A percentile compares a stretch with the other conserved stretches of the same genome.
Conservation (phyloP, 2,888 invertebrate genomes). For the Protophormia terraenovae region DNA sequence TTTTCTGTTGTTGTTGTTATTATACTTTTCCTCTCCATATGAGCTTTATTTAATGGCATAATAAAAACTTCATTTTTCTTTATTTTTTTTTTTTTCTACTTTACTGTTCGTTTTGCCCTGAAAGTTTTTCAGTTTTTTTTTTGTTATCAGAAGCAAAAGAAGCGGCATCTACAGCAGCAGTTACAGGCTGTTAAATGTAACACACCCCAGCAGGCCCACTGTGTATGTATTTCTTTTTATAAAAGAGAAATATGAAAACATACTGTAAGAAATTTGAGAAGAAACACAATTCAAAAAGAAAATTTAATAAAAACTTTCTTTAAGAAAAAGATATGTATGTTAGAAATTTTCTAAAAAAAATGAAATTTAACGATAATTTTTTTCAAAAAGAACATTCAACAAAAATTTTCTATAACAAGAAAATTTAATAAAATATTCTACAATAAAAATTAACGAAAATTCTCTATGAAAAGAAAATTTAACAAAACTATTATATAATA, state of each 20-base stretch:
- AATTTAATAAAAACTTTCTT: background rate
- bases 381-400: no score
- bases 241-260: no score
- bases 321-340: no score
- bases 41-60: slow-evolving; percentile 52
- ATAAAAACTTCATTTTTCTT: slow-evolving; percentile 54
- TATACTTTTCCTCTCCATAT: slow-evolving; percentile 25
- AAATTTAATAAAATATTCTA: no score
- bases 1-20: slow-evolving; percentile 1
- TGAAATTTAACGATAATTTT: background rate
- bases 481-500: no score
- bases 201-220: slow-evolving; percentile 59
- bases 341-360: background rate
- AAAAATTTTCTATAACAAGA: no score
- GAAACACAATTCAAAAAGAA: background rate
- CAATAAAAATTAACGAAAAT: no score
- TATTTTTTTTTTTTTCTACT: background rate
- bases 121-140: slow-evolving; percentile 58
- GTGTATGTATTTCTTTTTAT: slow-evolving; percentile 15
- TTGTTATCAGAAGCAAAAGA: slow-evolving; percentile 58
- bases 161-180: slow-evolving; percentile 52
- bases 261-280: background rate
- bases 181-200: slow-evolving; percentile 63
- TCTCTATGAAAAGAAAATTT: no score
- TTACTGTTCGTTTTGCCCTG: slow-evolving; percentile 20